Conservation (phyloP, 2,797 vertebrate genomes). For the Smutsia gigantea region DNA sequence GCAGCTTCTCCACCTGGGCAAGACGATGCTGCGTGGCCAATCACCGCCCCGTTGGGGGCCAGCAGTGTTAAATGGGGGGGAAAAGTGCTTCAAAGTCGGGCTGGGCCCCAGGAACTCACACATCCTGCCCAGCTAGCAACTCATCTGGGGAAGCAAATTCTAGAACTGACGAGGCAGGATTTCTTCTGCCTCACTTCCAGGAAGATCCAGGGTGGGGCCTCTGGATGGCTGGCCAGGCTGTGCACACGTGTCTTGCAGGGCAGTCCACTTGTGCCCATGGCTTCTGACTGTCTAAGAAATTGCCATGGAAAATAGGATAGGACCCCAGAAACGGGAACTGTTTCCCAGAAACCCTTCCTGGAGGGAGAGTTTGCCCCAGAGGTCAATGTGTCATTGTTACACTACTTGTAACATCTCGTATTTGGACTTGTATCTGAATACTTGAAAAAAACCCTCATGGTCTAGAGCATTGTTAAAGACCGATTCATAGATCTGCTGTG, state of each 20-base stretch:
- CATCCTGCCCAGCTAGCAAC: background rate
- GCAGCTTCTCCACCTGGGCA: background rate
- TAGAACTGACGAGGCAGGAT: background rate
- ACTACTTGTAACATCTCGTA: background rate
- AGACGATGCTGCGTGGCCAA: background rate
- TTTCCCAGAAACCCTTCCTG: background rate
- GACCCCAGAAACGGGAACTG: background rate
- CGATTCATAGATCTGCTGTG: accelerated
- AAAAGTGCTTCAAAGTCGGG: background rate
- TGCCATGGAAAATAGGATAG: background rate
- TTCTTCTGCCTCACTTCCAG: background rate
- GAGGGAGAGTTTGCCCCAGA: background rate
- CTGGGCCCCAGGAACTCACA: background rate
- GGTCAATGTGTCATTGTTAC: background rate
- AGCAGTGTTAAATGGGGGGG: background rate
- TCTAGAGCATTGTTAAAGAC: background rate
- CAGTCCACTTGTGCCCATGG: background rate
- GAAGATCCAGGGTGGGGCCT: background rate
- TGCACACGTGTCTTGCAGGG: background rate
- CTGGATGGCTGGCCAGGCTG: too few species aligned
- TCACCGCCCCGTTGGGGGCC: background rate
- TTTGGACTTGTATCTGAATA: background rate
- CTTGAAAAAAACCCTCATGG: background rate
- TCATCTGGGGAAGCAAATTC: background rate
- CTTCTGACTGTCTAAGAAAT: background rate